Evolutionary conservation across 2,888 invertebrate genomes (phyloP), one percentile per base, ranked within the genome.

Genomic region (Cheilosia variabilis): DNA sequence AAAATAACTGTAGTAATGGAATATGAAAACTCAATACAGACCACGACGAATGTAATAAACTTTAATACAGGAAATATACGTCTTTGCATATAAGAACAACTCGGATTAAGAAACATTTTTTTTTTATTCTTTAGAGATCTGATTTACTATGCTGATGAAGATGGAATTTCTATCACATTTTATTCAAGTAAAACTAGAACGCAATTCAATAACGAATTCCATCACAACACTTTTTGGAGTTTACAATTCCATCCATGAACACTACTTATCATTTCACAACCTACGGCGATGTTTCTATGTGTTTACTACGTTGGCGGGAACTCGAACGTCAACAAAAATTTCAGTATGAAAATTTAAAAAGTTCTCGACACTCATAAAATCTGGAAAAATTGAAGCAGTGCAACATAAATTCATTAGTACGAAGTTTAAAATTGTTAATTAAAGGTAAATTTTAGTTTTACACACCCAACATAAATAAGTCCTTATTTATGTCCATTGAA

Each of bases 241-340:
- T 22, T 1, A 5, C 4, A 58, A 50, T 3, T 15, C 7, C 19
- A 2, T 43, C 63, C 13, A 17, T 17, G 65, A 58, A 7, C 55
- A 77, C 77, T 62, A 10, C 9, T 71, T 4, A 1, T 2, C 7
- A 52, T 3, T 43, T 7, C 2, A 27, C n/a, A 31, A 22, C 24
- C 10, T 15, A 5, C 15, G 65, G 41, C 72, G 78, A 82, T 72
- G 66, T 78, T 83, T 83, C 78, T 68, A 83, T 63, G 60, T 84
- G 75, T 13, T 17, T 10, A 19, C 1, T 47, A 41, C 9, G 5
- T 31, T 22, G 47, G 83, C 83, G 83, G 58, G 83, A 79, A 78
- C 53, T 34, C 6, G 45, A 75, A 84, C 73, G 83, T 84, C 83
- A 84, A 83, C 73, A 83, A 84, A 45, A 52, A 45, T 27, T 27